Percentiles rank a stretch among this genome's conserved stretches.
Evolutionary conservation across 1,140 invertebrate species (phyloP).

Genomic region (Anastatus disparis): DNA sequence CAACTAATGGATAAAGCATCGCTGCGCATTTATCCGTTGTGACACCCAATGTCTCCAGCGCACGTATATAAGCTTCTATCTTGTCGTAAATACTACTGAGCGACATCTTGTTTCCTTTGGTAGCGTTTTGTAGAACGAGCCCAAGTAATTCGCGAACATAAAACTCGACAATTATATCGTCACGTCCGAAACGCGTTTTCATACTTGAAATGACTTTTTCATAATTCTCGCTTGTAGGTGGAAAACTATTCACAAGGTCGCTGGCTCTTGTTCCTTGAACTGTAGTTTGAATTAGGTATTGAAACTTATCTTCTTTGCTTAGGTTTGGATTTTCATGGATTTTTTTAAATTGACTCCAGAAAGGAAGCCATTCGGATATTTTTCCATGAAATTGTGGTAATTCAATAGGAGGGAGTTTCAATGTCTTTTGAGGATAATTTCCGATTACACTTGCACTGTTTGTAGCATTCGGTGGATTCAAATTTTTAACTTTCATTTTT

Average conservation of each 20-base stretch:
- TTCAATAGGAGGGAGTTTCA: background rate
- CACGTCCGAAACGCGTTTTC: constrained; percentile 47
- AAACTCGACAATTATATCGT: constrained; percentile 29
- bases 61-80: constrained; percentile 44
- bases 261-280: constrained; percentile 26
- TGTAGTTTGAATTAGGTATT: constrained; percentile 43
- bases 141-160: no score
- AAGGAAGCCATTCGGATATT: constrained; percentile 47
- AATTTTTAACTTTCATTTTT: no score
- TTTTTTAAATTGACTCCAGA: constrained; percentile 47
- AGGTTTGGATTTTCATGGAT: constrained; percentile 41
- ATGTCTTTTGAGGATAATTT: no score
- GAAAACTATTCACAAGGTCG: constrained; percentile 2
- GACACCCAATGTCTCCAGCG: constrained; percentile 38
- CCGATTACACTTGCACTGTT: no score
- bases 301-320: constrained; percentile 41
- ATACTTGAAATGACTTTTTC: constrained; percentile 45
- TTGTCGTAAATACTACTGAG: constrained; percentile 38
- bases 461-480: no score
- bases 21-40: constrained; percentile 37
- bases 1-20: constrained; percentile 19
- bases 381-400: constrained; percentile 45
- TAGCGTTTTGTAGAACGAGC: constrained; percentile 39
- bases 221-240: no score
- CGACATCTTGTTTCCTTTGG: constrained; percentile 19